phyloP scores from a whole-genome alignment of 2,888 invertebrate species.

The Pemphredon lugubris region DNA sequence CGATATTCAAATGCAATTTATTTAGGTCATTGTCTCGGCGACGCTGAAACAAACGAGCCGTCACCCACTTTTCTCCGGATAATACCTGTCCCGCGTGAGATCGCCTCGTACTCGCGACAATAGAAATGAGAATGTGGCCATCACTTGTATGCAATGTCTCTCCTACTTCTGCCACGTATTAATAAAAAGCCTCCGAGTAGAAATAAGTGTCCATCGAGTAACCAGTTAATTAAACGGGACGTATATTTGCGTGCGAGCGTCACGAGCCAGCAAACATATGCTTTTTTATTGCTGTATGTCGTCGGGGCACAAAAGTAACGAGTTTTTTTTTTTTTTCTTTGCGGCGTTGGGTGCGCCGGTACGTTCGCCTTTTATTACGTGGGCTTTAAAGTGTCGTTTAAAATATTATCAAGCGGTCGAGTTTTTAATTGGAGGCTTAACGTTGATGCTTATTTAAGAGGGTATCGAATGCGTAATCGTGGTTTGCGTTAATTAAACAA shows the following conservation, averaged over 20 bases:
- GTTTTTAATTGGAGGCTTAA: no score
- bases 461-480: no score
- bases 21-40: slow-evolving; percentile 40
- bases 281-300: slow-evolving; percentile 19
- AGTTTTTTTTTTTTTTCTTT: slow-evolving; percentile 14
- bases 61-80: slow-evolving; percentile 66
- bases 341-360: no score
- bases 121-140: slow-evolving; percentile 33
- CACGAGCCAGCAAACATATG: background rate
- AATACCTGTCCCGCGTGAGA: slow-evolving; percentile 67
- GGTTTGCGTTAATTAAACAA: no score
- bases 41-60: slow-evolving; percentile 33
- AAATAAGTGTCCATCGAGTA: slow-evolving; percentile 40
- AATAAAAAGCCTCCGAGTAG: slow-evolving; percentile 38
- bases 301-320: background rate
- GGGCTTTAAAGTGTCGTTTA: no score
- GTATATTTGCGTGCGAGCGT: background rate
- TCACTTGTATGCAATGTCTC: slow-evolving; percentile 21
- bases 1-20: slow-evolving; percentile 42
- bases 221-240: slow-evolving; percentile 39
- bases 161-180: slow-evolving; percentile 5
- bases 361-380: no score
- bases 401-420: no score
- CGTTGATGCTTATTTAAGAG: no score
- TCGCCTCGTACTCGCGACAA: slow-evolving; percentile 45